Evolutionary conservation across 30 jellyfish, hydroid and myxozoan genomes (phyloP), one percentile per base, ranked within the genome.

Genomic region (Aurelia aurita complex sp. Pacific): DNA sequence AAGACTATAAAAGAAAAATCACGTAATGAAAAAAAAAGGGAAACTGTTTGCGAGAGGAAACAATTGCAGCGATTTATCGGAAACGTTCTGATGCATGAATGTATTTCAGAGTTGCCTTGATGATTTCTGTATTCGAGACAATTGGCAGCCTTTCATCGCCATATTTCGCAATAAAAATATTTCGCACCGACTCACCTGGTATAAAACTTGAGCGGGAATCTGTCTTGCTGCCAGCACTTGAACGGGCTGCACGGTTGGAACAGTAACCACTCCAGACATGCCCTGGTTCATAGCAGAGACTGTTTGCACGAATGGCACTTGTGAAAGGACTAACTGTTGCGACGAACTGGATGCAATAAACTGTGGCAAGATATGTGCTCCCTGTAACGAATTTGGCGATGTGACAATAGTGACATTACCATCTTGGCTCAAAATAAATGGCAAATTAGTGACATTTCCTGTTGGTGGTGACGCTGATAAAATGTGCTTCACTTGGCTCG

Each of bases 381-480:
- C 82, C 10, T 86, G 96, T 19, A 55, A 9, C 18, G 88, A 67
- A 57, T 84, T 82, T 7, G 88, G 96, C 35, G 96, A 83, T 32
- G 98, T 74, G 55, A 89, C 97, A 35, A 94, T 89, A 10, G 99
- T 79, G 59, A 94, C 75, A 14, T 79, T 85, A 19, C 97, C 96
- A 69, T 94, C 99, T 81, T 89, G 99, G 79, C 94, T 94, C 32
- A 94, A 42, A 54, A 89, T 82, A 36, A 94, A 94, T 33, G 99
- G 99, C 73, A 94, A 36, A 32, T 89, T 81, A 1, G 92, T 81
- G 55, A 94, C 92, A 50, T 92, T 80, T 10, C 96, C 98, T 4
- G 96, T 17, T n/a, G 97, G 96, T 7, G 97, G 86, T 29, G 97
- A 87, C 12, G 88, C 90, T 12, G 98, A 77, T 6, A 77, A 40